Base-by-base conservation (phyloP, 2,113 vertebrate genomes). In the Hypanus sabinus region DNA sequence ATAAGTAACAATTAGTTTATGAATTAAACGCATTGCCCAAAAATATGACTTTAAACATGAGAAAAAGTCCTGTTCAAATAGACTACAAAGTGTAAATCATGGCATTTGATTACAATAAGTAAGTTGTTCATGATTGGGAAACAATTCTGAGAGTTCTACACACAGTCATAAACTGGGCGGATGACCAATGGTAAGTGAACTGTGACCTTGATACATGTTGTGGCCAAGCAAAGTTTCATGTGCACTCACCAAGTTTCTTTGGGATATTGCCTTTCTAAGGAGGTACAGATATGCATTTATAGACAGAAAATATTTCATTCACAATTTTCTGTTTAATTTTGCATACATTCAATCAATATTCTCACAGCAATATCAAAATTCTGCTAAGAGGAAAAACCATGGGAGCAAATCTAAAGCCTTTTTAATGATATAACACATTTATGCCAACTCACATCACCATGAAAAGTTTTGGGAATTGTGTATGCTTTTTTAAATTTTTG, bases 11-110 rank as follows among this genome's bases (percentile, higher is more conserved):
- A 87, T 87, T 57, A 30, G 60, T 27, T n/a, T 90, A 90, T 90
- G 85, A 90, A 68, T 90, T 65, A 65, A 68, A n/a, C 65, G 14
- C 62, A 33, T 90, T n/a, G 65, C 5, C 33, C 60, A 65, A 62
- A 55, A 87, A 87, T 87, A 36, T 91, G 88, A 70, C 60, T 33
- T 33, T 68, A 36, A 70, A 33, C 14, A 91, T 33, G 62, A 36
- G 68, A 91, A 65, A 36, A 36, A 91, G n/a, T 93, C 68, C 90
- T 93, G 65, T 27, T 93, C 68, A 73, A 62, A 71, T 73, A 27
- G 36, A 92, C 0, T 27, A 73, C 33, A 8, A 70, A n/a, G 24
- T 91, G 36, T 38, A 91, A 68, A 36, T 16, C 68, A 91, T 14
- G 46, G 46, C 46, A 36, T 91, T 70, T 36, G 24, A 7, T 38